Evolutionary conservation across 2,113 vertebrate genomes (phyloP).

Genomic region (Sinocyclocheilus rhinocerous): DNA sequence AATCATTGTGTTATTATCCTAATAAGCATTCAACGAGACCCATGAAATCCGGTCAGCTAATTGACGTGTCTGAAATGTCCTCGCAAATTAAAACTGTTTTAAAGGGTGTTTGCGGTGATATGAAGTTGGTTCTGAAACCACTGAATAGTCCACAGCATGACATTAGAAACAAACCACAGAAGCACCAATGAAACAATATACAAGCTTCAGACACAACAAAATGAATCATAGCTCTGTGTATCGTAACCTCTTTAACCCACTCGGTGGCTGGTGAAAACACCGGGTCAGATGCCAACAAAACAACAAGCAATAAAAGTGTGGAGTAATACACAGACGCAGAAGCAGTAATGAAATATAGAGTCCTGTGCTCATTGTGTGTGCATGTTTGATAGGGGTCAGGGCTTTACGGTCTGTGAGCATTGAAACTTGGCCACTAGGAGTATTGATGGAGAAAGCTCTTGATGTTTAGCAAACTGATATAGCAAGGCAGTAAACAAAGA

Average conservation of each 20-base stretch:
- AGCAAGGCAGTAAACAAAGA: neutral
- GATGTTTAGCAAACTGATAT: neutral
- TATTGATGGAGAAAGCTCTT: slow-evolving; percentile 10
- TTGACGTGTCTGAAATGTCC: slow-evolving; percentile 50
- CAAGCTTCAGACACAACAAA: neutral
- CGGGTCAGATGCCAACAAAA: neutral
- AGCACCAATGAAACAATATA: slow-evolving; percentile 1
- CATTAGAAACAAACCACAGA: neutral
- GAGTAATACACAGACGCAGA: slow-evolving; percentile 6
- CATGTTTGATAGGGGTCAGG: neutral
- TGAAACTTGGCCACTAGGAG: neutral
- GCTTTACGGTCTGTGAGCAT: neutral
- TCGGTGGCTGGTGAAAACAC: neutral
- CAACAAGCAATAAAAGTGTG: neutral
- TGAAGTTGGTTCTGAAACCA: slow-evolving; percentile 15
- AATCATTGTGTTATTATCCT: slow-evolving; percentile 47
- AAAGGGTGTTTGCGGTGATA: neutral
- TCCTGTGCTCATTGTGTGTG: neutral
- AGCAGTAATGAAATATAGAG: slow-evolving; percentile 32
- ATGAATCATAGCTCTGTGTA: slow-evolving; percentile 10
- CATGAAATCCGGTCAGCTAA: slow-evolving; percentile 53
- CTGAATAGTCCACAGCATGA: neutral
- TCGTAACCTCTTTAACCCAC: slow-evolving; percentile 12
- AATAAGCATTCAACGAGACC: slow-evolving; percentile 43
- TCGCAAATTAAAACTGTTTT: slow-evolving; percentile 28